Base-by-base conservation (phyloP, 2,888 invertebrate species). In the Andrena bicolor region DNA sequence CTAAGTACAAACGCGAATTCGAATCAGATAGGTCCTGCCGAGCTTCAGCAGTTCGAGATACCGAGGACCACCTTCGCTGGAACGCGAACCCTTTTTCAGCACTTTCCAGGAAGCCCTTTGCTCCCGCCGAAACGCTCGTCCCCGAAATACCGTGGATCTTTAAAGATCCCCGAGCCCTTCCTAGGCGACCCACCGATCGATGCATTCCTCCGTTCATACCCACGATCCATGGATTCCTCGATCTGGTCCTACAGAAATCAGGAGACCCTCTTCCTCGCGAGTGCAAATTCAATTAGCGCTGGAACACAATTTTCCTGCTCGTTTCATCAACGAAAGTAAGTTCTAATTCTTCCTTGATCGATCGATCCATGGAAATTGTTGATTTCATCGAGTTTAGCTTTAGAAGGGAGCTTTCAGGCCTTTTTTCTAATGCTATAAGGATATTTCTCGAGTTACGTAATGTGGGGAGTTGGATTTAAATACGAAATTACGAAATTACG, bases 21-120 rank as follows among this genome's bases (percentile, higher is more conserved):
- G 56, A 58, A 28, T 58, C n/a, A 3, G 60, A 60, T 30, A 30
- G 8, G 20, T 23, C 58, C 53, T 60, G 8, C 13, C 41, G 8
- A 7, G 8, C 13, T 35, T 51, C 61, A 51, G 30, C 1, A 58
- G 53, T 61, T 76, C 72, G 64, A 61, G 72, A 76, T 68, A 65
- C 69, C 69, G 56, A 68, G 77, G 87, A 75, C 82, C 83, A 87
- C 82, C 82, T 84, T 81, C 79, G 66, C 76, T 71, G 82, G 77
- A 84, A 87, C 87, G 81, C 79, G 70, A 72, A 70, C 58, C 30
- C 82, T 83, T 70, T 80, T 80, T 79, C 81, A 72, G 80, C 80
- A 80, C 86, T 88, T 90, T 90, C 90, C 86, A 83, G 84, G 90
- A 91, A 90, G 87, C 86, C 89, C 65, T 90, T 88, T 84, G 86